A percentile compares a stretch with the other conserved stretches of the same genome.
Evolutionary conservation across 2,113 vertebrate genomes (phyloP).

Genomic region (Datnioides undecimradiatus): DNA sequence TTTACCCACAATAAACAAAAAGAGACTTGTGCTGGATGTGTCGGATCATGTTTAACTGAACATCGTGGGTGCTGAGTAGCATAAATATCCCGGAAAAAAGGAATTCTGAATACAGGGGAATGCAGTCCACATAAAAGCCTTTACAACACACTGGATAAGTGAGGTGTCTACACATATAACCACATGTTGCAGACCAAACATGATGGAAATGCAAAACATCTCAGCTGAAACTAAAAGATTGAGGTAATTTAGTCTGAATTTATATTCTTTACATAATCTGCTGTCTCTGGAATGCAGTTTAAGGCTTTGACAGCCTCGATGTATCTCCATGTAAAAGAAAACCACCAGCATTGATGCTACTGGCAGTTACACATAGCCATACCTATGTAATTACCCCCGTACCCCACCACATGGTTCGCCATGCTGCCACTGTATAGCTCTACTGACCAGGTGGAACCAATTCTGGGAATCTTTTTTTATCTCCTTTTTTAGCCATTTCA

Average conservation of each 20-base stretch:
- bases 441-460: conserved; percentile 78
- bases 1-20: conserved; percentile 48
- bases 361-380: conserved; percentile 69
- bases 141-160: conserved; percentile 31
- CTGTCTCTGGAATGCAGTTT: conserved; percentile 29
- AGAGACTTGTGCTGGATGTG: conserved; percentile 49
- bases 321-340: conserved; percentile 55
- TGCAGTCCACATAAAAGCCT: conserved; percentile 52
- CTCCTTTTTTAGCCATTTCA: conserved; percentile 68
- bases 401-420: conserved; percentile 61
- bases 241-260: conserved; percentile 43
- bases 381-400: conserved; percentile 73
- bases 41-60: conserved; percentile 42
- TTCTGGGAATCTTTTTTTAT: conserved; percentile 71
- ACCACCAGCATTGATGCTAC: conserved; percentile 64
- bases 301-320: conserved; percentile 23
- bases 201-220: conserved; percentile 22
- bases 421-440: conserved; percentile 38
- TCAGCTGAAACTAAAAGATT: conserved; percentile 28
- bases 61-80: conserved; percentile 46
- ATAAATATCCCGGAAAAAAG: conserved; percentile 50
- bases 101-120: conserved; percentile 27
- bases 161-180: conserved; percentile 19
- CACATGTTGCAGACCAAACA: conserved; percentile 12
- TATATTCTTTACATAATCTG: conserved; percentile 44